Conservation (phyloP, 2,113 vertebrate species). For the Pluvialis apricaria region DNA sequence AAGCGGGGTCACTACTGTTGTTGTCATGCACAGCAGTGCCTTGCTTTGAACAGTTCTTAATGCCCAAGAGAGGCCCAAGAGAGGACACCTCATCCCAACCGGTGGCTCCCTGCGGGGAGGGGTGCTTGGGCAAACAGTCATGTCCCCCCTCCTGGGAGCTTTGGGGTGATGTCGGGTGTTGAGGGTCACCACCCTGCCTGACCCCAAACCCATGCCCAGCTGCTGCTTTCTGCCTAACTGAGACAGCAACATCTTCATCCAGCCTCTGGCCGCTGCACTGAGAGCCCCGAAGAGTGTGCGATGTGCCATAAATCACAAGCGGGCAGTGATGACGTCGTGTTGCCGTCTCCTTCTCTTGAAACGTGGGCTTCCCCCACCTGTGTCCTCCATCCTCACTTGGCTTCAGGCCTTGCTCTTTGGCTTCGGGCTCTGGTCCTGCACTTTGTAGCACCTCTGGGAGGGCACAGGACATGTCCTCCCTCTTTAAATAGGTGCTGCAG, state of each 20-base stretch:
- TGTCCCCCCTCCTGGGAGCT: background rate
- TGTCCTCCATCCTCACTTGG: background rate
- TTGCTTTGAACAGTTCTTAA: background rate
- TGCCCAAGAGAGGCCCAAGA: background rate
- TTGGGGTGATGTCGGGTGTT: background rate
- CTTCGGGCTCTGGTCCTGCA: background rate
- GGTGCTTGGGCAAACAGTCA: background rate
- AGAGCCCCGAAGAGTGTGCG: background rate
- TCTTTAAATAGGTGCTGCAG: background rate
- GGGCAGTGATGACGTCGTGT: rapidly evolving
- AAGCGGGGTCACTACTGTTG: rapidly evolving
- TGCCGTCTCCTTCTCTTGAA: background rate
- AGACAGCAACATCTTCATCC: background rate
- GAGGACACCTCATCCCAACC: background rate
- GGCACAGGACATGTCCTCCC: background rate
- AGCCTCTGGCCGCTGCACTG: background rate
- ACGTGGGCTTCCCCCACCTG: background rate
- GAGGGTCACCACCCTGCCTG: background rate
- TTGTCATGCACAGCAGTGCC: background rate
- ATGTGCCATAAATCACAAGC: background rate
- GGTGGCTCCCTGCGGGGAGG: background rate
- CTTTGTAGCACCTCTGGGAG: background rate
- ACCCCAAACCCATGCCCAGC: background rate
- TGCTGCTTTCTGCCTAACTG: background rate
- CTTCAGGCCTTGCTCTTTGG: background rate